phyloP scores from a whole-genome alignment of 2,113 vertebrate species.

The Oceanites oceanicus region DNA sequence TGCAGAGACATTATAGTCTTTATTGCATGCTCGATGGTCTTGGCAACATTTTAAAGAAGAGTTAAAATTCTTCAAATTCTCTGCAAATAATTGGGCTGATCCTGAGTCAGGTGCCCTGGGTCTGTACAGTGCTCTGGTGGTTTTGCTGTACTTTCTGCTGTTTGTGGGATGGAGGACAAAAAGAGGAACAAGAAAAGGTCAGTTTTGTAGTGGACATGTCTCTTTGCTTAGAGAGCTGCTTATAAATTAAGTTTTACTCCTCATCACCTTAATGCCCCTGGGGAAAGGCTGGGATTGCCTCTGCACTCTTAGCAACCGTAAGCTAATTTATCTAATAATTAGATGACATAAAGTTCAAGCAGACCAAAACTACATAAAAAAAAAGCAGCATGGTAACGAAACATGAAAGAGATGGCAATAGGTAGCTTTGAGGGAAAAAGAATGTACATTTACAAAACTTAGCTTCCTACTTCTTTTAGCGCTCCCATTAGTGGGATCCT shows the following conservation, averaged over 20 bases:
- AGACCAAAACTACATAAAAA: not conserved
- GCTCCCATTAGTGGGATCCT: not conserved
- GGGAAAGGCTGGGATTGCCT: not conserved
- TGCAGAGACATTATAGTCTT: not conserved
- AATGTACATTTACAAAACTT: not conserved
- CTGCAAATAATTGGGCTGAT: not conserved
- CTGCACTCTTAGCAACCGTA: not conserved
- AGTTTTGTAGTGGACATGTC: not conserved
- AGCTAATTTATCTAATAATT: not conserved
- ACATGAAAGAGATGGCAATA: not conserved
- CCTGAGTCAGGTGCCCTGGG: not conserved
- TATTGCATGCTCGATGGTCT: not conserved
- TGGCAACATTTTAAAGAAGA: not conserved
- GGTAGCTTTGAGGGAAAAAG: not conserved
- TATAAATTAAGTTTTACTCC: constrained; percentile 8
- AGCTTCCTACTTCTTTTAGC: not conserved
- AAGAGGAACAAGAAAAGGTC: not conserved
- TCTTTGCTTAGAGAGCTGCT: not conserved
- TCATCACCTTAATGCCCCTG: not conserved
- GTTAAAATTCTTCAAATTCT: not conserved
- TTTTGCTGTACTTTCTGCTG: not conserved
- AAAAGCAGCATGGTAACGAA: not conserved
- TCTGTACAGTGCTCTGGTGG: not conserved
- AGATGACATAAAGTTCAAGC: not conserved
- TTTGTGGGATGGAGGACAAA: not conserved